A percentile compares a stretch with the other conserved stretches of the same genome.
Evolutionary conservation across 2,113 vertebrate species (phyloP).

Genomic region (Aphyosemion australe): DNA sequence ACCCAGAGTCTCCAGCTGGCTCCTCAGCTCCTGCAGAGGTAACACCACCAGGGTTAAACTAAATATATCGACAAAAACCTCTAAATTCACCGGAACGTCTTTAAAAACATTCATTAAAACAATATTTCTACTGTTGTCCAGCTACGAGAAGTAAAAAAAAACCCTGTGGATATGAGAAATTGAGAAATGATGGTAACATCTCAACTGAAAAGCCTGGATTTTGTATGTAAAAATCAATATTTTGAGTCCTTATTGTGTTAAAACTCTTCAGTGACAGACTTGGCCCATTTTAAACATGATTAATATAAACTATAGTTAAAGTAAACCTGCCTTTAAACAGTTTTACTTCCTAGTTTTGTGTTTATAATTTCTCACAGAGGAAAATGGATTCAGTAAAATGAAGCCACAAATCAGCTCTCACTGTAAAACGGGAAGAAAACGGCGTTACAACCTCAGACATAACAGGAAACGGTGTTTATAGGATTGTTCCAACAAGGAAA

Average conservation of each 20-base stretch:
- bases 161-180: neutral
- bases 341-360: too few species aligned
- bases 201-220: neutral
- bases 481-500: neutral
- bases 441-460: neutral
- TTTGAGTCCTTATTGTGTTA: neutral
- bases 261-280: too few species aligned
- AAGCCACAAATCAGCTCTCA: neutral
- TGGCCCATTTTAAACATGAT: too few species aligned
- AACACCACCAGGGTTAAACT: neutral
- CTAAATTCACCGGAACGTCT: too few species aligned
- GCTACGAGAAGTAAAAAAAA: too few species aligned
- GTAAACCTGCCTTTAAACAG: too few species aligned
- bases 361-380: too few species aligned
- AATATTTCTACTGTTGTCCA: too few species aligned
- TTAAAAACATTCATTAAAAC: too few species aligned
- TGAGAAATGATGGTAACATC: neutral
- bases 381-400: neutral
- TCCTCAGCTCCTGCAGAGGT: constrained; percentile 79
- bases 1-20: constrained; percentile 80
- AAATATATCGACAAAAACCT: too few species aligned
- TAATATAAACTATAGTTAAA: too few species aligned
- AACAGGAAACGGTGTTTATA: constrained; percentile 14
- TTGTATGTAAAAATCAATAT: neutral
- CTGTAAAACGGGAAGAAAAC: too few species aligned